Evolutionary conservation across 2,888 invertebrate species (phyloP).

Genomic region (Erebia epiphron): DNA sequence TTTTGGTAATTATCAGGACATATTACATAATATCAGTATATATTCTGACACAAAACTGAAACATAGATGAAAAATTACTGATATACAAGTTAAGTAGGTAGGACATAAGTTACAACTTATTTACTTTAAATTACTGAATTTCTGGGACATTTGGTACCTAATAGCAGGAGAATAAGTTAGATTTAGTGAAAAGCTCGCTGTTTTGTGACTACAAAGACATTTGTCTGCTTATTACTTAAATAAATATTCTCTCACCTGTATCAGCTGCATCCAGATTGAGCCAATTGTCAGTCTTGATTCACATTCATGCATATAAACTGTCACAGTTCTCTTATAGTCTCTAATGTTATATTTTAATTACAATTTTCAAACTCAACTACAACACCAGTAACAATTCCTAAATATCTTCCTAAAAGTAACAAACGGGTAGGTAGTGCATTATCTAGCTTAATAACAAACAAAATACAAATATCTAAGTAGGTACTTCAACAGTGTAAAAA

Average conservation of each 20-base stretch:
- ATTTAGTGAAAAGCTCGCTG: background rate
- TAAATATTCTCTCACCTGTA: conserved; percentile 21
- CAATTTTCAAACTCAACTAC: background rate
- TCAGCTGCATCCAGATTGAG: background rate
- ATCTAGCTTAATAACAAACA: conserved; percentile 2
- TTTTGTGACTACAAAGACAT: too few species aligned
- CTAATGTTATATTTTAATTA: conserved; percentile 10
- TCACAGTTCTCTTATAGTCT: conserved; percentile 15
- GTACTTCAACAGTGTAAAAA: conserved; percentile 1
- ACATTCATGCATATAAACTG: background rate
- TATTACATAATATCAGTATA: too few species aligned
- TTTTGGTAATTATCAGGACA: too few species aligned
- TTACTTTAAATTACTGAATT: too few species aligned
- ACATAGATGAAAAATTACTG: too few species aligned
- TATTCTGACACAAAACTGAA: too few species aligned
- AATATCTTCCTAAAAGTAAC: background rate
- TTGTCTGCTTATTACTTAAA: background rate
- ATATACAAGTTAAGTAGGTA: too few species aligned
- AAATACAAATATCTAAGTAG: background rate
- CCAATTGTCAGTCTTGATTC: conserved; percentile 3
- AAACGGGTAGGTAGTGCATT: background rate
- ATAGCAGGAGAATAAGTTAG: background rate
- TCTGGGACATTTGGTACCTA: too few species aligned
- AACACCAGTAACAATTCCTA: background rate
- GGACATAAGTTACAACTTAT: too few species aligned